phyloP scores from a whole-genome alignment of 2,888 invertebrate genomes.

The Aphodius granarius region DNA sequence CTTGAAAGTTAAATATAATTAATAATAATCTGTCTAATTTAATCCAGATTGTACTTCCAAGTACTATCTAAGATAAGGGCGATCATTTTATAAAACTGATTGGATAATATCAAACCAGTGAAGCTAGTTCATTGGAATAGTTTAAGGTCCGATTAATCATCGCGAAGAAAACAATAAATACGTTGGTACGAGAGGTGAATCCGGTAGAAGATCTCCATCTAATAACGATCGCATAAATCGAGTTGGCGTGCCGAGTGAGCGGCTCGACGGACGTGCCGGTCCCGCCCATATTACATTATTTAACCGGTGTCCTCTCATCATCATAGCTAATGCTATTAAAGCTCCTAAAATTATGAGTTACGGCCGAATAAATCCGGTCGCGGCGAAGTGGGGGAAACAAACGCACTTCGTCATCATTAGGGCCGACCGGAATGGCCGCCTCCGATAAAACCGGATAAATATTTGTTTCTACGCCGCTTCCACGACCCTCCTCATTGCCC shows the following conservation, averaged over 20 bases:
- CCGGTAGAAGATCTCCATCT: not conserved
- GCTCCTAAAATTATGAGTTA: conserved; percentile 33
- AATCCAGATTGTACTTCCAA: too few relatives aligned
- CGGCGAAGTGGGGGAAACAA: conserved; percentile 19
- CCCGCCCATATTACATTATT: conserved; percentile 18
- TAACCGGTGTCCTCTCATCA: conserved; percentile 22
- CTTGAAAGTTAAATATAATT: too few relatives aligned
- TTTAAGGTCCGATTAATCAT: not conserved
- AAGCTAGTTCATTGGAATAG: not conserved
- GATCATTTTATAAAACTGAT: not conserved
- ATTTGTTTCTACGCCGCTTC: conserved; percentile 15
- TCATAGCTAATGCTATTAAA: conserved; percentile 33
- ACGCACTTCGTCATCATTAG: conserved; percentile 36
- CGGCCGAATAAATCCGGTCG: conserved; percentile 24
- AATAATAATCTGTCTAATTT: too few relatives aligned
- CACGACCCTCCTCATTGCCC: not conserved
- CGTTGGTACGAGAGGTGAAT: not conserved
- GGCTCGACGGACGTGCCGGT: not conserved
- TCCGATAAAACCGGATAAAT: conserved; percentile 25
- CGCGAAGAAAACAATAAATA: not conserved
- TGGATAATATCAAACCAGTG: not conserved
- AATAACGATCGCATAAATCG: conserved; percentile 10
- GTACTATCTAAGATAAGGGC: too few relatives aligned
- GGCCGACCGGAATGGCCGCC: conserved; percentile 19
- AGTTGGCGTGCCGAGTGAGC: not conserved